Evolutionary conservation across 2,113 vertebrate genomes (phyloP), one percentile per base, ranked within the genome.

Genomic region (Atherinomorus stipes): DNA sequence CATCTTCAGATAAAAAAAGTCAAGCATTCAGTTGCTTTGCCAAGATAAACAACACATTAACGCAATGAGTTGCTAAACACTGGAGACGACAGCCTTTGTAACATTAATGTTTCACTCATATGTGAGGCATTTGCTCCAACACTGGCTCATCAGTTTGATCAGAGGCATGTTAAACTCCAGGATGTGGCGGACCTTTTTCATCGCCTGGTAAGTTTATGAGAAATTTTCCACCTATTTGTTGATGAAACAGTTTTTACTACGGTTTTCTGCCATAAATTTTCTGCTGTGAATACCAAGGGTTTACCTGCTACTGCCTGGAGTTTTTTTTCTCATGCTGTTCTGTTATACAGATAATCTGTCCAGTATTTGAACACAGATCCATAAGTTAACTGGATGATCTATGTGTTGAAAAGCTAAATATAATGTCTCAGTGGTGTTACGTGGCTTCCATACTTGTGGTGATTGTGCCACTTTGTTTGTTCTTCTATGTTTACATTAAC

Each of bases 11-110:
- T 74, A 40, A 2, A 34, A n/a, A 34, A 75, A 85, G 40, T 34
- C 54, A 62, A 64, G 26, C 10, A 2, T 22, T 62, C 4, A 25
- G 10, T 66, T 76, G 16, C 68, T 84, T 88, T 81, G 91, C 91
- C 91, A 93, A 92, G 61, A 75, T 70, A 93, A 93, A 92, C 89
- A 91, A 64, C 34, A 13, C 87, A 89, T 86, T 83, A 79, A 79
- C 67, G 54, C 1, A 25, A 49, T 4, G 37, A 59, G 81, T 91
- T 90, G 64, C 83, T 64, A 78, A 77, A 90, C 54, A 58, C 53
- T 67, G 51, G 40, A 83, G 78, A 78, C 52, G 2, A 70, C 52
- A 71, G 63, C 65, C 83, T 71, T 80, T 68, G 28, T 64, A n/a
- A 58, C 66, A 83, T 78, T 71, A 78, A 66, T 78, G 76, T 84